These are phyloP conservation scores for Parascotia fuliginaria DNA, from an alignment of 2,888 invertebrate genomes.

Conservation along the genomic window DNA sequence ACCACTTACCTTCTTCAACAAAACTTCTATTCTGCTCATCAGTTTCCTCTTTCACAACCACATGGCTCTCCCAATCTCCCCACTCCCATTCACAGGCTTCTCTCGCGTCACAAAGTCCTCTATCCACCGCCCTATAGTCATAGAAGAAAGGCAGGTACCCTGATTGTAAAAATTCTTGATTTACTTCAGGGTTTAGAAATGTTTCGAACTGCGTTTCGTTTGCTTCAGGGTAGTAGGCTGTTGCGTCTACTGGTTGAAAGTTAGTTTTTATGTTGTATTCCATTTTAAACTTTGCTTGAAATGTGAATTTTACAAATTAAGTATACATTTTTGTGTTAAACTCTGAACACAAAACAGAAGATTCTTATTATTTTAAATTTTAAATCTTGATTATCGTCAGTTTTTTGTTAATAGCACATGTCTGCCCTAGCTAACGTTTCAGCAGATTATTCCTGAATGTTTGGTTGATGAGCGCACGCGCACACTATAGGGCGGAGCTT, in stretches of 20 bases:
- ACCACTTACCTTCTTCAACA: slow-evolving; percentile 62
- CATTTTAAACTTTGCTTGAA: slow-evolving; percentile 29
- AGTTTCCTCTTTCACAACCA: slow-evolving; percentile 62
- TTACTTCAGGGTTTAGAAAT: slow-evolving; percentile 25
- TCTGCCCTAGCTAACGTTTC: slow-evolving; percentile 33
- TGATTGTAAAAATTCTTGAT: slow-evolving; percentile 46
- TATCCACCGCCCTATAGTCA: slow-evolving; percentile 55
- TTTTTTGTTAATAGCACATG: slow-evolving; percentile 16
- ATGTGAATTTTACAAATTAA: too few relatives aligned
- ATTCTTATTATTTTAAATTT: too few relatives aligned
- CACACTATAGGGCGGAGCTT: slow-evolving; percentile 54
- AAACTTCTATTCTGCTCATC: slow-evolving; percentile 49
- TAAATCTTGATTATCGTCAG: too few relatives aligned
- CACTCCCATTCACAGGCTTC: slow-evolving; percentile 46
- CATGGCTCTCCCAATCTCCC: slow-evolving; percentile 56
- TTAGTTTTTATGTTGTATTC: slow-evolving; percentile 59
- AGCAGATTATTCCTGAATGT: slow-evolving; percentile 41
- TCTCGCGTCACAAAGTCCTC: slow-evolving; percentile 33
- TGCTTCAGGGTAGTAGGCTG: slow-evolving; percentile 32
- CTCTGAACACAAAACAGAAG: too few relatives aligned
- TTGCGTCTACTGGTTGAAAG: slow-evolving; percentile 49
- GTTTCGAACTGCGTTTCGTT: slow-evolving; percentile 27
- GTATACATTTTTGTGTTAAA: too few relatives aligned
- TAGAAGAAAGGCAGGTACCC: slow-evolving; percentile 65
- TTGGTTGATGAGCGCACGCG: slow-evolving; percentile 35